Evolutionary conservation across 2,888 invertebrate species (phyloP).

Genomic region (Tineola bisselliella): DNA sequence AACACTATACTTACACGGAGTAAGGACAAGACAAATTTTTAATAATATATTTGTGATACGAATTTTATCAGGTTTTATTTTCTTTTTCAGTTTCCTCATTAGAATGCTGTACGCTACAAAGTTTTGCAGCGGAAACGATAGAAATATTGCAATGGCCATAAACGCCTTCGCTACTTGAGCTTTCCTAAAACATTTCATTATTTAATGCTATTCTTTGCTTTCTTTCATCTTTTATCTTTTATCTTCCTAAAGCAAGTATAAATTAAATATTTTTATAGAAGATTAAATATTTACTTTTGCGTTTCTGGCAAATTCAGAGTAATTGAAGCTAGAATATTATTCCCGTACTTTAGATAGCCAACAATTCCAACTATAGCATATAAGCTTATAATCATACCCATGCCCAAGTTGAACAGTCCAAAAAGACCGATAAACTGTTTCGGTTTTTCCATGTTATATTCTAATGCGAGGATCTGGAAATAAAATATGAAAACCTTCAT

Average conservation of each 20-base stretch:
- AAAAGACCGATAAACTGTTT: conserved; percentile 76
- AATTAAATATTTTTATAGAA: not conserved
- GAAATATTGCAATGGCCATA: conserved; percentile 77
- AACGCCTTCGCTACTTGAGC: conserved; percentile 71
- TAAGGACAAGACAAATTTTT: conserved; percentile 28
- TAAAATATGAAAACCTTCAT: not conserved
- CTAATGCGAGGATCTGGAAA: conserved; percentile 83
- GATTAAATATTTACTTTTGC: conserved; percentile 62
- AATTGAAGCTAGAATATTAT: conserved; percentile 75
- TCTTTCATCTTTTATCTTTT: no score
- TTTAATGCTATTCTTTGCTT: no score
- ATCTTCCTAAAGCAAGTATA: no score
- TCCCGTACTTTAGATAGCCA: conserved; percentile 87
- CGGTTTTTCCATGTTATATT: conserved; percentile 91
- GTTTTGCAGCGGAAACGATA: conserved; percentile 87
- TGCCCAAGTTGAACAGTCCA: conserved; percentile 84
- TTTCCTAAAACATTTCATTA: conserved; percentile 53
- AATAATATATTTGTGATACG: conserved; percentile 16
- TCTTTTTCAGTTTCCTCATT: conserved; percentile 58
- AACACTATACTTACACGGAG: conserved; percentile 33
- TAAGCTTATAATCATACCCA: conserved; percentile 77
- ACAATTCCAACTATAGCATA: conserved; percentile 86
- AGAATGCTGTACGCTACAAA: conserved; percentile 88
- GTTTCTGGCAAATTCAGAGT: conserved; percentile 80
- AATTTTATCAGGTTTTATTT: conserved; percentile 33